These are phyloP conservation scores for Myripristis jacobus DNA, from an alignment of 2,797 vertebrate species.

Conservation along the genomic window DNA sequence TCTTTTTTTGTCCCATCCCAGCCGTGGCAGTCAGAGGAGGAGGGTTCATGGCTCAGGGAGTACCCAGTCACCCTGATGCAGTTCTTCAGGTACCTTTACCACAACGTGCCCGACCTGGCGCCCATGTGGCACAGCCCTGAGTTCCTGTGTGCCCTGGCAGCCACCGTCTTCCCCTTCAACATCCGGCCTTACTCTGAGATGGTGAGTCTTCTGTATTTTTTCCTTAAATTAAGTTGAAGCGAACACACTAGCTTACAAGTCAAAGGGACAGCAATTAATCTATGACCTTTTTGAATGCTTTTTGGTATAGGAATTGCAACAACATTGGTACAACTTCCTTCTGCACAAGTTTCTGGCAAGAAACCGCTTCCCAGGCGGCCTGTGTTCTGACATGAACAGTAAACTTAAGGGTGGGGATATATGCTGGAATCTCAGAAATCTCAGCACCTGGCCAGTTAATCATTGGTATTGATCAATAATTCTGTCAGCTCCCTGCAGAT, in stretches of 20 bases:
- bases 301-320: too few species aligned
- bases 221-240: too few species aligned
- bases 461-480: constrained; percentile 10
- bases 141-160: constrained; percentile 94
- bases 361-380: neutral
- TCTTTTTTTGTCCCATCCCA: constrained; percentile 60
- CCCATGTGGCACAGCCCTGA: constrained; percentile 97
- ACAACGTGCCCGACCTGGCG: constrained; percentile 93
- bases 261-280: too few species aligned
- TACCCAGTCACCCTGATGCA: constrained; percentile 99
- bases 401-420: too few species aligned
- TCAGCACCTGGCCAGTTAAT: constrained; percentile 18
- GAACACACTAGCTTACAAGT: too few species aligned
- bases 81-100: constrained; percentile 97
- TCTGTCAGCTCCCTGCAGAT: too few species aligned
- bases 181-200: constrained; percentile 98
- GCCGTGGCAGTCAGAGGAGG: constrained; percentile 99
- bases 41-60: constrained; percentile 98
- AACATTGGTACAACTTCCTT: too few species aligned
- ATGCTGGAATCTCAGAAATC: constrained; percentile 5
- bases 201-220: constrained; percentile 79
- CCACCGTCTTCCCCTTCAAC: constrained; percentile 96
- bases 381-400: too few species aligned
- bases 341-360: neutral
- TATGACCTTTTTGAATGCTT: too few species aligned